These are phyloP conservation scores for Zaprionus obscuricornis DNA, from an alignment of 2,888 invertebrate species.

Conservation along the genomic window DNA sequence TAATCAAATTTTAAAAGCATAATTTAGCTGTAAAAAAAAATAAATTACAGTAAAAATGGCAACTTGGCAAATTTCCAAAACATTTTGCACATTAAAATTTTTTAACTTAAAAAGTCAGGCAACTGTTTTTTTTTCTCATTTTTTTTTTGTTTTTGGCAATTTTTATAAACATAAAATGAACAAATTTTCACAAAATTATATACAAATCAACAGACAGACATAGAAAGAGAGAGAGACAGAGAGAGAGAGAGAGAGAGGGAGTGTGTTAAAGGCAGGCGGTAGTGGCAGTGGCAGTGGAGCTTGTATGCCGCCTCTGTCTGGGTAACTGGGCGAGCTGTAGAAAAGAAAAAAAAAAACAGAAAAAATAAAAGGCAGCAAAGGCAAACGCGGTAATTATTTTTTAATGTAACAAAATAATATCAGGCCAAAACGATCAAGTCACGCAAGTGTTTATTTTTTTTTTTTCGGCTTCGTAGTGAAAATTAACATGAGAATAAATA, in stretches of 20 bases:
- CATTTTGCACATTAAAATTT: conserved; percentile 27
- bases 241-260: not conserved
- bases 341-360: not conserved
- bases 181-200: conserved; percentile 59
- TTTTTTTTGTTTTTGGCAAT: no score
- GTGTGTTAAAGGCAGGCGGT: no score
- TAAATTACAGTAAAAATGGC: no score
- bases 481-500: conserved; percentile 79
- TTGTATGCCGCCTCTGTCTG: no score
- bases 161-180: conserved; percentile 53
- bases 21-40: no score
- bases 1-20: no score
- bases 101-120: conserved; percentile 1
- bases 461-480: conserved; percentile 50
- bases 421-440: conserved; percentile 80
- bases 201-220: conserved; percentile 51
- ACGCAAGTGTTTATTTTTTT: conserved; percentile 75
- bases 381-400: conserved; percentile 79
- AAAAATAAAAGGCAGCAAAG: conserved; percentile 53
- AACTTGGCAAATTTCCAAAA: conserved; percentile 26
- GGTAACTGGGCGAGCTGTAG: no score
- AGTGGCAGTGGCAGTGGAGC: no score
- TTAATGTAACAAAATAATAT: conserved; percentile 81
- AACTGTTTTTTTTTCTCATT: no score
- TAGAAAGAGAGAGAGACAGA: not conserved